These are phyloP conservation scores for Deroptyus accipitrinus DNA, from an alignment of 2,113 vertebrate species.

Conservation along the genomic window DNA sequence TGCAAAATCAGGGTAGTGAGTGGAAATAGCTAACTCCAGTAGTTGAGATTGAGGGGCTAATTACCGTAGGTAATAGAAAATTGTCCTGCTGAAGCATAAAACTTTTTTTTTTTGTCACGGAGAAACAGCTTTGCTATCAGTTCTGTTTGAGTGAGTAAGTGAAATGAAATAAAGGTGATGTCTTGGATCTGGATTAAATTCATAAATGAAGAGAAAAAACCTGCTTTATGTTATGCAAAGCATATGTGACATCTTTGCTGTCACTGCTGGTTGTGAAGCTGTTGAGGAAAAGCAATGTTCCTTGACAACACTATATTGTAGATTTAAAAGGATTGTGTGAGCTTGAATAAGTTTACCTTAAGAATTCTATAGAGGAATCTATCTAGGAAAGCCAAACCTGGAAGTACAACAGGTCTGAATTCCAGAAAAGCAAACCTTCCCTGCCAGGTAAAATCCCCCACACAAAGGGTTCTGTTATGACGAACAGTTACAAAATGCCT, in stretches of 20 bases:
- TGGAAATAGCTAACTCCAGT: neutral
- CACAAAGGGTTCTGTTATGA: neutral
- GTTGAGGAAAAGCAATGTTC: neutral
- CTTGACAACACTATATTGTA: neutral
- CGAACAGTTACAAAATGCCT: neutral
- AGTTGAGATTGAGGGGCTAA: neutral
- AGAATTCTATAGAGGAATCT: neutral
- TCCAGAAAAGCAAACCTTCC: neutral
- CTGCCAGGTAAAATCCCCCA: neutral
- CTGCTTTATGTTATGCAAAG: neutral
- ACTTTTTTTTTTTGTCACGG: neutral
- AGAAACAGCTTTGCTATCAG: neutral
- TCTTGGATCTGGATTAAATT: neutral
- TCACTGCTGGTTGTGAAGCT: neutral
- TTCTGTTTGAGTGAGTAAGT: neutral
- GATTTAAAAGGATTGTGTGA: neutral
- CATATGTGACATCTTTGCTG: neutral
- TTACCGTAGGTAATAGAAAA: neutral
- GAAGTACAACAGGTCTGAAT: neutral
- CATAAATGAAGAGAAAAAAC: neutral
- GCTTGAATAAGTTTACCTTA: neutral
- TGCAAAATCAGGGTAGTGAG: neutral
- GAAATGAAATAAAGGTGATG: neutral
- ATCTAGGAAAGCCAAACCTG: neutral
- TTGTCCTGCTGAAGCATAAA: neutral